Base-by-base conservation (phyloP, 2,888 invertebrate species). In the Sminthurinus aureus region DNA sequence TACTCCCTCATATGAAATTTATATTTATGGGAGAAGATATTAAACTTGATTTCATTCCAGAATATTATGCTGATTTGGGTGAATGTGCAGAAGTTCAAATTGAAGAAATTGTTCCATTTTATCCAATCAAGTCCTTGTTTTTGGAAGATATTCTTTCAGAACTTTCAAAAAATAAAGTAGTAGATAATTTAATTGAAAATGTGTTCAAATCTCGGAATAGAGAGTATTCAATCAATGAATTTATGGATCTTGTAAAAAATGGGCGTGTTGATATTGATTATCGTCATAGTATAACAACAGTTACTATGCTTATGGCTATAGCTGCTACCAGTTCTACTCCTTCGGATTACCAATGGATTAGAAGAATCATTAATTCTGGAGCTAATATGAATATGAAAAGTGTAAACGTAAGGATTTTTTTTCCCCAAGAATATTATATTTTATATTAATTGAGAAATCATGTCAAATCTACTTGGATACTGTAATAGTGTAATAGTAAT, bases 21-120 rank as follows among this genome's bases (percentile, higher is more conserved):
- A 92, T 99, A 76, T 93, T 99, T 74, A 98, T 99, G 98, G 98
- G 98, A 3, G 98, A 98, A 15, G 96, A 98, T 0, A 93, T 97
- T 90, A 96, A 98, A 89, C 93, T 95, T 74, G 92, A 93, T 83
- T 93, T 96, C 86, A 96, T 98, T 91, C 92, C 94, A 77, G 93
- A 93, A 66, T 99, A 98, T 90, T 98, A 98, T 91, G 93, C 93
- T 89, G 93, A 93, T 89, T 95, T 96, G 6, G 0, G 26, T 11
- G n/a, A 67, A n/a, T 80, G 90, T 92, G 85, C 89, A 92, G 22
- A 81, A 64, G 38, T 81, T 9, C 9, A 50, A 18, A 20, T 79
- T 51, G 50, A 69, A 22, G 3, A n/a, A n/a, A n/a, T n/a, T n/a
- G 13, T 3, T 13, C 1, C 2, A 52, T 22, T 24, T 9, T 12